Evolutionary conservation across 1,140 invertebrate genomes (phyloP), one percentile per base, ranked within the genome.

Genomic region (Apolygus lucorum): DNA sequence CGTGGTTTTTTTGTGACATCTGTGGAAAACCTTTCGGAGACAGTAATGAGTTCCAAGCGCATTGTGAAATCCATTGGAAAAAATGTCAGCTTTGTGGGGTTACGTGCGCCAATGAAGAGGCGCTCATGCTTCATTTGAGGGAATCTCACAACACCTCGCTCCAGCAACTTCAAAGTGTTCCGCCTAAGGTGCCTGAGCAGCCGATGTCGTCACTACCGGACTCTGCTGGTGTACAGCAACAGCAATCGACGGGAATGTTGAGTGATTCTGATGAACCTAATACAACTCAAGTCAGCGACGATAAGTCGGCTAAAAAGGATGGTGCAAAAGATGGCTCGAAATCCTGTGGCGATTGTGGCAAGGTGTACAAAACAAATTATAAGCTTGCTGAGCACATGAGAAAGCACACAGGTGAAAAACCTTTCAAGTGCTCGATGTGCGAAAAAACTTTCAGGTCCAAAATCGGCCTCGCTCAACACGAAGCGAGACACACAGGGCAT

Each of bases 351-450:
- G 80, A 82, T 8, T 86, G 84, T 71, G 84, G 83, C 0, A 85
- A 86, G 74, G 78, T 81, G 14, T 85, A 84, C 74, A 79, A 81
- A 62, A 84, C 84, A 0, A 85, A 85, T 77, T 85, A 85, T 68
- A 85, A 90, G 75, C 76, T 90, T n/a, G 85, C 86, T 71, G 88
- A 88, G 67, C 93, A 96, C 76, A 85, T 86, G 78, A 77, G 88
- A n/a, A 86, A 85, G n/a, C 78, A 92, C 73, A 90, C 90, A 0
- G 90, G 90, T 0, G 88, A 92, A 75, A 90, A 90, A 75, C 89
- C 89, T 14, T 92, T 88, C 77, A 83, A 88, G 52, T 93, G 91
- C 78, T 65, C 67, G 2, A 81, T 86, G 26, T 93, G 91, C 76
- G 86, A 87, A 2, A 90, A 90, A 76, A 83, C 85, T 17, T 90